Evolutionary conservation across 64 coral and sea anemone species (phyloP), one percentile per base, ranked within the genome.

Genomic region (Astreopora myriophthalma): DNA sequence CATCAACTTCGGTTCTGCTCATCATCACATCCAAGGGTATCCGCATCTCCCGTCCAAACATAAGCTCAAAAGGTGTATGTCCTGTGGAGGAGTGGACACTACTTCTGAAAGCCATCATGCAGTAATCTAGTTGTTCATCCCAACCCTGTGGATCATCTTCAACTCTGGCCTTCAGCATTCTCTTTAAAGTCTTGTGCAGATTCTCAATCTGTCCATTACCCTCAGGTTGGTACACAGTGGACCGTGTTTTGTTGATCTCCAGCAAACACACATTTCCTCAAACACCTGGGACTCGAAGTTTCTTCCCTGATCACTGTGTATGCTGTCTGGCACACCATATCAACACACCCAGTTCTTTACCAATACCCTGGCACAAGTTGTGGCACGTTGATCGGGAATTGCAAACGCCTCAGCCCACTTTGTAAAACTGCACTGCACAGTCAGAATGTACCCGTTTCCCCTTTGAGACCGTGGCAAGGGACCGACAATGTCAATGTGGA

Each of bases 21-120:
- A 92, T 85, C 90, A 92, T 76, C 7, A 92, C 80, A 76, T 92
- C 80, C 27, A 92, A n/a, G 16, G 79, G 55, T 27, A 85, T 44
- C 31, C 69, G 30, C 79, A 92, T 92, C 51, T 92, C 79, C 71
- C 68, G 74, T 39, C 90, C 90, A 75, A 85, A 85, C 67, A 85
- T 61, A 8, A 84, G 30, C 42, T 75, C 76, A 22, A 85, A 84
- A 6, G 91, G 83, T 1, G 69, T 93, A 20, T 69, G 71, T 20
- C 71, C 91, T 30, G 81, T 93, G 8, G 81, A 76, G 10, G 33
- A 2, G 52, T 93, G 80, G 11, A 87, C 72, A 86, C 76, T 92
- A 58, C 89, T 92, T 6, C 79, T 22, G 14, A 74, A 92, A 61
- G 89, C 89, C 79, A 84, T 92, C 77, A 92, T 84, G 33, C 78